Conservation (phyloP, 2,888 invertebrate species). For the Mesorhabditis spiculigera region DNA sequence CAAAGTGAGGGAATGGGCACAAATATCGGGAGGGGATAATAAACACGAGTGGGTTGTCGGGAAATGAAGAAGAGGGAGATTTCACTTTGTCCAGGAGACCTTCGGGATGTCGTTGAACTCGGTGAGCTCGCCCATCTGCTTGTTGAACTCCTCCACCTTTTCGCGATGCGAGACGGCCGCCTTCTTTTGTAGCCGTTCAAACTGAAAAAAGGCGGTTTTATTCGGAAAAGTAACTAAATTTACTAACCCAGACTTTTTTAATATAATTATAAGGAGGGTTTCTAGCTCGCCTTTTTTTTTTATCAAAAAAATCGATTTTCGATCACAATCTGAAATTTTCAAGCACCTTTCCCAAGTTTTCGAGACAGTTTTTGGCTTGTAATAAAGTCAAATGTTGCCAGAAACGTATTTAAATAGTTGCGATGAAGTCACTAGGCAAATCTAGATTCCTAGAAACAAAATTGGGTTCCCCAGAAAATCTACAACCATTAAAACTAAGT, state of each 20-base stretch:
- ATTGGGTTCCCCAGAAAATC: no score
- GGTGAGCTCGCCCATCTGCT: slow-evolving; percentile 56
- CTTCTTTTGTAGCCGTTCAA: slow-evolving; percentile 46
- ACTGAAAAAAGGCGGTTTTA: slow-evolving; percentile 21
- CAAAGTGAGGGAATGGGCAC: not conserved
- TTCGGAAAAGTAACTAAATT: not conserved
- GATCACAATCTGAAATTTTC: not conserved
- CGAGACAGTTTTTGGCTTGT: no score
- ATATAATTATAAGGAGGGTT: not conserved
- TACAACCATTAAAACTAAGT: not conserved
- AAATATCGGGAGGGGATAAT: no score
- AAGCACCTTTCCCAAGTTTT: no score
- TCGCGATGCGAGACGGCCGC: slow-evolving; percentile 52
- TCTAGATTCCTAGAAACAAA: no score
- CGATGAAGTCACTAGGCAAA: no score
- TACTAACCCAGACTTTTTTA: not conserved
- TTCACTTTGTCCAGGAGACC: slow-evolving; percentile 58
- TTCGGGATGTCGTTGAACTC: slow-evolving; percentile 60
- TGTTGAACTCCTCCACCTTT: slow-evolving; percentile 55
- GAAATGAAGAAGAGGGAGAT: slow-evolving; percentile 12
- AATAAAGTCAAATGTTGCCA: no score
- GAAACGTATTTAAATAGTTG: no score
- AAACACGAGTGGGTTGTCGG: not conserved
- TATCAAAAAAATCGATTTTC: not conserved
- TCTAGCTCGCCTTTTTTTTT: not conserved